Percentiles rank a stretch among this genome's conserved stretches.
Conservation (phyloP, 2,113 vertebrate species). For the Alouatta palliata region DNA sequence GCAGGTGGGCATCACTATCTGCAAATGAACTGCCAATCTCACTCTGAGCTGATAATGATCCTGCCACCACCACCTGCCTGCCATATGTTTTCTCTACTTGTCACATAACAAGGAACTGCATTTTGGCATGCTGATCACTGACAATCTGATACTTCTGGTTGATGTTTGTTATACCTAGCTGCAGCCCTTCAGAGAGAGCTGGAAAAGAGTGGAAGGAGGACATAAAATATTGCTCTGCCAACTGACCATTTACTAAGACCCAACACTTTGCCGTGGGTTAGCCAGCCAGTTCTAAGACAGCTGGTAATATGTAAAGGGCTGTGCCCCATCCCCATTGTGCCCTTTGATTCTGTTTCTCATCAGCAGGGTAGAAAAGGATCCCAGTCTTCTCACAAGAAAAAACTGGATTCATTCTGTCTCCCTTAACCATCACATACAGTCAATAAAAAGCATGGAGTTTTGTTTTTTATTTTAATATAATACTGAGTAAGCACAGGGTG, state of each 20-base stretch:
- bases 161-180: neutral
- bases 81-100: conserved; percentile 75
- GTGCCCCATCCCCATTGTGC: neutral
- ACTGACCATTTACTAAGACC: neutral
- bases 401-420: neutral
- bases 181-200: neutral
- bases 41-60: conserved; percentile 66
- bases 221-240: neutral
- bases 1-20: conserved; percentile 68
- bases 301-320: neutral
- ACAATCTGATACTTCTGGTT: conserved; percentile 41
- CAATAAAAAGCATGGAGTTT: neutral
- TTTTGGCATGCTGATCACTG: conserved; percentile 62
- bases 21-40: conserved; percentile 75
- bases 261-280: neutral
- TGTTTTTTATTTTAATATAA: neutral
- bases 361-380: neutral
- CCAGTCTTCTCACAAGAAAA: neutral
- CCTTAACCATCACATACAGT: neutral
- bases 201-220: neutral
- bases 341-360: neutral
- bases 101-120: conserved; percentile 67
- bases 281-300: neutral
- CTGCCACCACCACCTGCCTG: conserved; percentile 69
- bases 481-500: neutral